Percentiles rank a stretch among this genome's conserved stretches.
These are phyloP conservation scores for Ooceraea biroi DNA, from an alignment of 1,140 invertebrate genomes.

Conservation along the genomic window DNA sequence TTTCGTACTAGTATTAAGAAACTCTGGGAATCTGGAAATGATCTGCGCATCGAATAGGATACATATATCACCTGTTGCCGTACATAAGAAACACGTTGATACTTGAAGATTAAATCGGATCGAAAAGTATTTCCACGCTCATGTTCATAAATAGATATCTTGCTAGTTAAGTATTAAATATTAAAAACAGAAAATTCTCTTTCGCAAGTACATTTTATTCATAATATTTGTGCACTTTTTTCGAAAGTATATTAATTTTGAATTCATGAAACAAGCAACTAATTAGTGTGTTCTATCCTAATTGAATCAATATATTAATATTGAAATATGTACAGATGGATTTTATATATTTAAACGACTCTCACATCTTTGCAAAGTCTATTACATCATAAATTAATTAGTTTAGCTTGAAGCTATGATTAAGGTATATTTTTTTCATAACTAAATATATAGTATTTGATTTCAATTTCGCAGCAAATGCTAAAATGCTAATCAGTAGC, in stretches of 20 bases:
- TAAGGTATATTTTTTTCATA: neutral
- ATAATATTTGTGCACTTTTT: slow-evolving; percentile 29
- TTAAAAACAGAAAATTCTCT: slow-evolving; percentile 12
- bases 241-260: slow-evolving; percentile 8
- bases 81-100: slow-evolving; percentile 47
- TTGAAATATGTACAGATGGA: slow-evolving; percentile 16
- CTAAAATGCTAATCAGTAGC: neutral
- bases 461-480: neutral
- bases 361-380: neutral
- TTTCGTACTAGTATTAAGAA: slow-evolving; percentile 6
- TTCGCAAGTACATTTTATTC: neutral
- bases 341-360: slow-evolving; percentile 1
- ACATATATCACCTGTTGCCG: slow-evolving; percentile 62
- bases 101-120: neutral
- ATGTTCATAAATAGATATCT: slow-evolving; percentile 17
- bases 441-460: neutral
- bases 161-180: slow-evolving; percentile 25
- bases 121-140: too few species aligned
- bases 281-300: neutral
- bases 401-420: neutral
- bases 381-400: neutral
- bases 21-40: slow-evolving; percentile 6
- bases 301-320: slow-evolving; percentile 39
- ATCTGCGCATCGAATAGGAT: slow-evolving; percentile 5
- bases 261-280: too few species aligned